Evolutionary conservation across 92 coral and sea anemone genomes (phyloP).

Genomic region (Bergia puertoricense): DNA sequence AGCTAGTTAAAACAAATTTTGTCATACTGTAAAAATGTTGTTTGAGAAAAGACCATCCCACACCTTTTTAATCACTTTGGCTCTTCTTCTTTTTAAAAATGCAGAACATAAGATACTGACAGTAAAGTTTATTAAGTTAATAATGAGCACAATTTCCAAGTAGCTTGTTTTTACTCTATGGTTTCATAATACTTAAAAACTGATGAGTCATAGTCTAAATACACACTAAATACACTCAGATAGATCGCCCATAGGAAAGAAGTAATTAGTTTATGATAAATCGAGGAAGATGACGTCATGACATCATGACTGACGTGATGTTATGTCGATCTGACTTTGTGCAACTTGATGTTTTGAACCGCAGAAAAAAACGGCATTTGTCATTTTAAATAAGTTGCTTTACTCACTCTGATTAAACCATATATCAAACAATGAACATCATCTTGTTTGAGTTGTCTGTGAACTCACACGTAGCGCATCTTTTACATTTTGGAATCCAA

Average conservation of each 20-base stretch:
- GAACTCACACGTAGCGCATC: neutral
- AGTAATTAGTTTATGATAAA: neutral
- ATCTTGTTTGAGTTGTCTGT: neutral
- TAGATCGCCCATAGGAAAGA: neutral
- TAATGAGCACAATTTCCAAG: neutral
- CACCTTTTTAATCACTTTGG: neutral
- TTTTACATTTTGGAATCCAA: constrained; percentile 22
- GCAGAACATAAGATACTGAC: neutral
- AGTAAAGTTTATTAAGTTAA: too few relatives aligned
- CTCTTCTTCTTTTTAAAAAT: neutral
- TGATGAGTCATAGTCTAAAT: neutral
- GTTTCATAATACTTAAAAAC: too few relatives aligned
- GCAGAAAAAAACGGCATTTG: too few relatives aligned
- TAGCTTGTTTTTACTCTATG: neutral
- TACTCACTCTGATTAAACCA: neutral
- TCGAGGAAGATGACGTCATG: neutral
- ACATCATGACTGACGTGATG: neutral
- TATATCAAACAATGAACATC: neutral
- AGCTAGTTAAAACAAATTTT: neutral
- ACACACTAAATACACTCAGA: neutral
- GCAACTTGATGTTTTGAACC: neutral
- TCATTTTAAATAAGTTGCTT: neutral
- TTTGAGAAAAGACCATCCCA: neutral
- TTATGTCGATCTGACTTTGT: neutral
- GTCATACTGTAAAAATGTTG: neutral